These are phyloP conservation scores for Stichopus chloronotus DNA, from an alignment of 35 echinoderm and acorn worm species.

Conservation along the genomic window DNA sequence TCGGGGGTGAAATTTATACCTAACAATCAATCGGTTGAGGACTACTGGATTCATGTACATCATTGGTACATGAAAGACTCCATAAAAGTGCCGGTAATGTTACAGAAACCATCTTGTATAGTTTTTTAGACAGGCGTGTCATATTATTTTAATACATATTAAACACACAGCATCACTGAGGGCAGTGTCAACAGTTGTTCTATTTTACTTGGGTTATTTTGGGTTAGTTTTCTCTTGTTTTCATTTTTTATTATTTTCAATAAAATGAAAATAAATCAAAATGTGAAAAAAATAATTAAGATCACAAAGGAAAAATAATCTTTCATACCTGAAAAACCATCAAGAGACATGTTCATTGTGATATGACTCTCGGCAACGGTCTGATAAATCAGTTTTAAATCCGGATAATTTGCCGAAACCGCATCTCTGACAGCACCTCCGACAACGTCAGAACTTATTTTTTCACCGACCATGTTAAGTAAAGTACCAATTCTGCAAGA, in stretches of 20 bases:
- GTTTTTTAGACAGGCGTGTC: no score
- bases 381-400: slow-evolving; percentile 6
- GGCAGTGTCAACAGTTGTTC: no score
- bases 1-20: background rate
- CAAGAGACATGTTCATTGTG: background rate
- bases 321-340: background rate
- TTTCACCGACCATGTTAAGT: slow-evolving; percentile 28
- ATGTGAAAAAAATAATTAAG: no score
- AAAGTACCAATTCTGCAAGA: slow-evolving; percentile 24
- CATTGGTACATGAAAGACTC: no score
- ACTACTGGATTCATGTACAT: background rate
- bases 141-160: no score
- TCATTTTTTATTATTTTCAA: no score
- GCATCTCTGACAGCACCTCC: slow-evolving; percentile 11
- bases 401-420: slow-evolving; percentile 22
- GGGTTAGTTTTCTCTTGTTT: no score
- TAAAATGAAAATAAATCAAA: background rate
- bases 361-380: slow-evolving; percentile 10
- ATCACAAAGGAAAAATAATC: background rate
- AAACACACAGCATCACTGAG: no score
- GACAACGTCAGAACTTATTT: slow-evolving; percentile 4
- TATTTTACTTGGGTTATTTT: no score
- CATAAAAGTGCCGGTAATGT: no score
- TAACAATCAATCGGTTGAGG: background rate
- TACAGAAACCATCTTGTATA: no score